Evolutionary conservation across 1,140 invertebrate genomes (phyloP).

Genomic region (Radopholus similis): DNA sequence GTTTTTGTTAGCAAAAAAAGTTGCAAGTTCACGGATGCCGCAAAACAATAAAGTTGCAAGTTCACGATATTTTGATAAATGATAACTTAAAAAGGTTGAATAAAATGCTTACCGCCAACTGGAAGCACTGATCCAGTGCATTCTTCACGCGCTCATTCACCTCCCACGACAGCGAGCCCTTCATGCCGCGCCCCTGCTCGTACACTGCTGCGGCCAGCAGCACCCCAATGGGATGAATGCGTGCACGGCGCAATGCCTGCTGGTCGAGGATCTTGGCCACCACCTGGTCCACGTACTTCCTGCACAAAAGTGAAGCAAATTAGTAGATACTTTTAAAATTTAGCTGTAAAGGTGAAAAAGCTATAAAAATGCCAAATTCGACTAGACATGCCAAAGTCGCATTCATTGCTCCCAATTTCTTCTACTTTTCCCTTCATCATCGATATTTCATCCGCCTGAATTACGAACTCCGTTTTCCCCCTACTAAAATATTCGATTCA

Average conservation of each 20-base stretch:
- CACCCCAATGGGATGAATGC: slow-evolving; percentile 67
- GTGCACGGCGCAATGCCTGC: slow-evolving; percentile 62
- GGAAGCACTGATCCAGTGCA: slow-evolving; percentile 61
- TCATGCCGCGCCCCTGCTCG: slow-evolving; percentile 65
- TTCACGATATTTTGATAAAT: too few species aligned
- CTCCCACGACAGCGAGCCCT: slow-evolving; percentile 60
- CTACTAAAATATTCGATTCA: too few species aligned
- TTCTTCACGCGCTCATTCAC: slow-evolving; percentile 45
- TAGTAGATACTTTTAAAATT: neutral
- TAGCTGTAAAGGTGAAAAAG: too few species aligned
- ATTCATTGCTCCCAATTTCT: too few species aligned
- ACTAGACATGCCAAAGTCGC: neutral
- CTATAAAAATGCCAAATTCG: neutral
- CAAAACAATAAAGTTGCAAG: too few species aligned
- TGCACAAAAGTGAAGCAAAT: slow-evolving; percentile 8
- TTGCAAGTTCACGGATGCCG: too few species aligned
- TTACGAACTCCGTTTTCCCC: too few species aligned
- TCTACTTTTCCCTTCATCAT: too few species aligned
- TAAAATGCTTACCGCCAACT: too few species aligned
- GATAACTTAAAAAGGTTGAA: too few species aligned
- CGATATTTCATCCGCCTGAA: too few species aligned
- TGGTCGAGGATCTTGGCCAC: slow-evolving; percentile 62
- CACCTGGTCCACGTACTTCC: slow-evolving; percentile 55
- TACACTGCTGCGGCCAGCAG: slow-evolving; percentile 66
- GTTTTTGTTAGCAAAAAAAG: too few species aligned